Percentiles rank a stretch among this genome's conserved stretches.
phyloP scores from a whole-genome alignment of 2,113 vertebrate species.

The Etia nguti region DNA sequence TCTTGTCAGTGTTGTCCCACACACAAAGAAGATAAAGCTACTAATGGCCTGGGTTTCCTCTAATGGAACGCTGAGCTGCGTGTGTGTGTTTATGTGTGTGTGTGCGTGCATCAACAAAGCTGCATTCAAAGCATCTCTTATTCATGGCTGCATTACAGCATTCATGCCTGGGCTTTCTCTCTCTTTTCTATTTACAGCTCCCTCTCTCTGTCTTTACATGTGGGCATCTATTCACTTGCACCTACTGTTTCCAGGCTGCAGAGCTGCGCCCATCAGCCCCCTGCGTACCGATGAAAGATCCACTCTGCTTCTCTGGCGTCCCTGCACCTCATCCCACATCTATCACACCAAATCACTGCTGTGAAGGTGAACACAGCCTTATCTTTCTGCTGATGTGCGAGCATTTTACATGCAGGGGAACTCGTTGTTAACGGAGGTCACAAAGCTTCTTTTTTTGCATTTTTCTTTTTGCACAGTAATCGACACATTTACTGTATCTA shows the following conservation, averaged over 20 bases:
- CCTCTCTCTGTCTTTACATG: not conserved
- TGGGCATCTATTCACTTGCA: constrained; percentile 24
- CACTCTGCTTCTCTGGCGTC: not conserved
- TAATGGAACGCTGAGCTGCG: constrained; percentile 51
- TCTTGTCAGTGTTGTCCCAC: constrained; percentile 23
- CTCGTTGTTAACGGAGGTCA: not conserved
- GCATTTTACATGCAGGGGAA: not conserved
- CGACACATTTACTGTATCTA: not conserved
- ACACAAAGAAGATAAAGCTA: constrained; percentile 60
- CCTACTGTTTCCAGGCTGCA: constrained; percentile 16
- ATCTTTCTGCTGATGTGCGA: not conserved
- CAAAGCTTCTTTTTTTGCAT: not conserved
- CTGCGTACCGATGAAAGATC: not conserved
- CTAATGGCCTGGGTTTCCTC: constrained; percentile 50
- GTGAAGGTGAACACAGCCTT: not conserved
- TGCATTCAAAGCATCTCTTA: constrained; percentile 55
- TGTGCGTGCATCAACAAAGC: constrained; percentile 9
- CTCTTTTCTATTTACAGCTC: constrained; percentile 44
- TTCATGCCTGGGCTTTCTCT: constrained; percentile 4
- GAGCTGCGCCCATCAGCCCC: not conserved
- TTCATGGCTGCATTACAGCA: constrained; percentile 33
- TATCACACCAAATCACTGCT: not conserved
- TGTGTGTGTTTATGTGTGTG: not conserved
- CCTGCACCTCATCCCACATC: not conserved
- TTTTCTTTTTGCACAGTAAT: not conserved